A percentile compares a stretch with the other conserved stretches of the same genome.
phyloP scores from a whole-genome alignment of 2,888 invertebrate genomes.

The Mythimna lalbum region DNA sequence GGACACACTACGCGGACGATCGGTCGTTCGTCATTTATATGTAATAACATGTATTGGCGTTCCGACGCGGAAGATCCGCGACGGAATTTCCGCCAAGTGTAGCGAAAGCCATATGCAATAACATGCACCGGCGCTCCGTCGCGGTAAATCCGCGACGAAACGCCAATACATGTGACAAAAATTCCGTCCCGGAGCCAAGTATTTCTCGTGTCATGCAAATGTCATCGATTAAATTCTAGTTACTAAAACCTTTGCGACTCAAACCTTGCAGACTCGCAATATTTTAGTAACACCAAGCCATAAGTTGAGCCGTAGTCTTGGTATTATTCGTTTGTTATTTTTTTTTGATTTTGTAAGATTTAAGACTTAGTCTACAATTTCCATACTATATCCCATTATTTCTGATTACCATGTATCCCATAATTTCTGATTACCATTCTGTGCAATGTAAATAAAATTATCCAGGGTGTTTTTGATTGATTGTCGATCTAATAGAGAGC shows the following conservation, averaged over 20 bases:
- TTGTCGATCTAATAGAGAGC: not conserved
- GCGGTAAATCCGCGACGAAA: too few species aligned
- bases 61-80: too few species aligned
- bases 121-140: too few species aligned
- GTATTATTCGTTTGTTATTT: constrained; percentile 10
- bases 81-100: too few species aligned
- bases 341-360: constrained; percentile 26
- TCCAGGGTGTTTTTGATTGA: not conserved
- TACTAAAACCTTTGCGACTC: constrained; percentile 17
- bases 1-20: too few species aligned
- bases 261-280: not conserved
- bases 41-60: too few species aligned
- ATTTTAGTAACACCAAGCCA: constrained; percentile 15
- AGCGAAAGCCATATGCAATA: too few species aligned
- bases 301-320: not conserved
- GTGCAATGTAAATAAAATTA: not conserved
- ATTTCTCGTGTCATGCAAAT: not conserved
- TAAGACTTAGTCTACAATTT: constrained; percentile 9
- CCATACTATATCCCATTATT: not conserved
- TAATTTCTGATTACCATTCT: not conserved
- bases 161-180: too few species aligned
- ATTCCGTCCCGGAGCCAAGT: not conserved
- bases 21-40: too few species aligned
- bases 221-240: not conserved
- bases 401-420: not conserved